These are phyloP conservation scores for Anarhynchus alexandrinus DNA, from an alignment of 2,113 vertebrate species.

Conservation along the genomic window DNA sequence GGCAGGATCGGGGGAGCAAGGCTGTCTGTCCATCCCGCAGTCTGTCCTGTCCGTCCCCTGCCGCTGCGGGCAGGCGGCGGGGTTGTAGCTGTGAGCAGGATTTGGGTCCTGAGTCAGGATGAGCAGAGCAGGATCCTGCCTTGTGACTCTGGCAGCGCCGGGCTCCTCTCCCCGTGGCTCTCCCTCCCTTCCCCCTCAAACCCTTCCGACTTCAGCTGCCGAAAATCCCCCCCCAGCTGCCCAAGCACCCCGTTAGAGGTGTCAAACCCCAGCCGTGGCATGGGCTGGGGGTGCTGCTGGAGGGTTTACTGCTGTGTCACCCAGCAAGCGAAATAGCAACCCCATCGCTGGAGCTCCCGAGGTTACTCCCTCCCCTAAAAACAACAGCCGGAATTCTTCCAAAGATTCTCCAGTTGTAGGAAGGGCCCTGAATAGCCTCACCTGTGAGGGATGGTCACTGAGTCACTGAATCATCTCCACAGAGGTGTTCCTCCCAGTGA, in stretches of 20 bases:
- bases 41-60: neutral
- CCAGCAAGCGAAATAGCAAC: neutral
- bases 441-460: neutral
- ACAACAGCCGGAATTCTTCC: neutral
- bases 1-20: neutral
- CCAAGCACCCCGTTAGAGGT: neutral
- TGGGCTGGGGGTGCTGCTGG: neutral
- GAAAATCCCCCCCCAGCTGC: neutral
- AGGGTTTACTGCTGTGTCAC: neutral
- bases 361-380: neutral
- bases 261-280: neutral
- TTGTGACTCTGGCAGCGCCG: neutral
- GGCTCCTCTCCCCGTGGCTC: neutral
- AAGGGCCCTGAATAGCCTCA: neutral
- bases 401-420: neutral
- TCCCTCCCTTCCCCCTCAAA: neutral
- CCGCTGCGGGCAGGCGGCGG: neutral
- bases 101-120: neutral
- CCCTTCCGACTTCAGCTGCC: neutral
- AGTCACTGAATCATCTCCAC: neutral
- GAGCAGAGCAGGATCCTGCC: neutral
- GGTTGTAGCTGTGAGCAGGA: neutral
- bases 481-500: neutral
- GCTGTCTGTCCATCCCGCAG: rapidly evolving
- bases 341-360: rapidly evolving